Evolutionary conservation across 2,113 vertebrate genomes (phyloP).

Genomic region (Cryptotis parvus): DNA sequence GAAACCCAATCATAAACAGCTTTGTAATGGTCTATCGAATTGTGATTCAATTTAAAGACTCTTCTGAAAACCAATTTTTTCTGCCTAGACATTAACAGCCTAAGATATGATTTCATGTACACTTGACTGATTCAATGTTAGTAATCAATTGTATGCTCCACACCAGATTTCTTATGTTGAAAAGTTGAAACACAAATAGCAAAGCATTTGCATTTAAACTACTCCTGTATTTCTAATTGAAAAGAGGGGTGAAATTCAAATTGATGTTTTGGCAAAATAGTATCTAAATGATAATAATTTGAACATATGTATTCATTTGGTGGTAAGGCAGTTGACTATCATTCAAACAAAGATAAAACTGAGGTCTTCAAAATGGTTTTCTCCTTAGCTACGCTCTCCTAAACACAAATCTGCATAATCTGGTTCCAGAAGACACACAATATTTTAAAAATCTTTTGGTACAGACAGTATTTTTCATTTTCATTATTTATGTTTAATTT

Average conservation of each 20-base stretch:
- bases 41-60: too few species aligned
- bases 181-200: conserved; percentile 64
- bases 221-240: conserved; percentile 80
- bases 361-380: conserved; percentile 64
- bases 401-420: conserved; percentile 37
- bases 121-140: neutral
- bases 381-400: conserved; percentile 62
- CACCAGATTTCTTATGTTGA: conserved; percentile 79
- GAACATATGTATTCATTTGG: conserved; percentile 71
- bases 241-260: conserved; percentile 79
- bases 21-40: too few species aligned
- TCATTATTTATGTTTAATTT: conserved; percentile 73
- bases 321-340: conserved; percentile 38
- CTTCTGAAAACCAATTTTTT: conserved; percentile 31
- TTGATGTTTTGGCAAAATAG: conserved; percentile 71
- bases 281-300: conserved; percentile 68
- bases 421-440: conserved; percentile 52
- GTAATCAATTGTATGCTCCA: neutral
- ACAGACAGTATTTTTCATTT: conserved; percentile 64
- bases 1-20: too few species aligned
- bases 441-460: conserved; percentile 59
- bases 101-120: conserved; percentile 45
- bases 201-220: conserved; percentile 64
- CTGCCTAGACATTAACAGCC: conserved; percentile 7
- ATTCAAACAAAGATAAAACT: conserved; percentile 74